Evolutionary conservation across 2,113 vertebrate species (phyloP).

Genomic region (Perca schrenkii): DNA sequence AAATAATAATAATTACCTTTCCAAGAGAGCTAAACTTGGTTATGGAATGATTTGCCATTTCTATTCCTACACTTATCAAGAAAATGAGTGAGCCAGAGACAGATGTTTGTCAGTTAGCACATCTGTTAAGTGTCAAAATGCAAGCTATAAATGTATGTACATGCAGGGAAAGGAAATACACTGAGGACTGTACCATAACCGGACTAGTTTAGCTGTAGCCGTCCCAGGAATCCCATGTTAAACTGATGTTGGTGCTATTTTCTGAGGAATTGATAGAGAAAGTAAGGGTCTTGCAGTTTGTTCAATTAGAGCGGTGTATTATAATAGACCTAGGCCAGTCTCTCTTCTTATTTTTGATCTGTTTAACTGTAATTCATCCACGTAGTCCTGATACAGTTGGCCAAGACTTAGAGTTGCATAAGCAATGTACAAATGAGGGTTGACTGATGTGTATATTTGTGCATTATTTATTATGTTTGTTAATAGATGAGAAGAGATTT

Average conservation of each 20-base stretch:
- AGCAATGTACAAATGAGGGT: background rate
- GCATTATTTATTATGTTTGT: constrained; percentile 60
- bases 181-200: background rate
- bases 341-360: background rate
- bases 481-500: background rate
- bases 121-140: constrained; percentile 1
- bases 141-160: constrained; percentile 12
- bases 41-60: constrained; percentile 40
- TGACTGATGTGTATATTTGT: constrained; percentile 39
- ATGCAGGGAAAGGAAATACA: constrained; percentile 7
- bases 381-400: constrained; percentile 2
- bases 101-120: background rate
- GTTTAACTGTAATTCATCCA: background rate
- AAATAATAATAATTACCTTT: background rate
- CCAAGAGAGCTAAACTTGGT: constrained; percentile 4
- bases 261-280: background rate
- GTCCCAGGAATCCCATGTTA: constrained; percentile 10
- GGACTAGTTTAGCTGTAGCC: constrained; percentile 21
- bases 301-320: background rate
- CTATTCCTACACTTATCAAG: constrained; percentile 23
- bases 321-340: background rate
- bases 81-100: constrained; percentile 19
- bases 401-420: background rate
- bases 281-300: background rate
- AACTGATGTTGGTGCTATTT: constrained; percentile 26